Evolutionary conservation across 2,888 invertebrate species (phyloP), one percentile per base, ranked within the genome.

Genomic region (Heliconius sara): DNA sequence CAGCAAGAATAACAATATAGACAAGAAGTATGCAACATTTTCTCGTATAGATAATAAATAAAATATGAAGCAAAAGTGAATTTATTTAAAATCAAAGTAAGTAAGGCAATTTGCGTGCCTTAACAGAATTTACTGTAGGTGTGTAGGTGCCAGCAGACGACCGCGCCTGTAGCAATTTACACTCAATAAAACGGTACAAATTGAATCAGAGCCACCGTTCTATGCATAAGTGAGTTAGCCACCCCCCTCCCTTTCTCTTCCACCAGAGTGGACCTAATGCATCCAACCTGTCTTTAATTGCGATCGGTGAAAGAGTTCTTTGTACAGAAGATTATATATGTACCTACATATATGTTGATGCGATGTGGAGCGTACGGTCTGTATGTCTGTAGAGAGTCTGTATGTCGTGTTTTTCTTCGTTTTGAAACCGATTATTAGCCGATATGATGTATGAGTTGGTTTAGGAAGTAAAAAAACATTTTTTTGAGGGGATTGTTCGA

Each of bases 151-250:
- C 68, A 68, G 68, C 74, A 74, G 67, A 57, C 68, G 67, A 75
- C 75, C 76, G 77, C 76, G 74, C 83, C 86, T 88, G 85, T 86
- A 86, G 88, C 89, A 89, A 89, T 89, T 88, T 89, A 85, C 87
- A 88, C 87, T 88, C 88, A 86, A 89, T 90, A 90, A 90, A 90
- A 90, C 87, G 88, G 83, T 85, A 84, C 84, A 87, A 90, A 90
- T 90, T 86, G 87, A 89, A 89, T 90, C 88, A 88, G 84, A 85
- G 81, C 84, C 83, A 83, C 81, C 83, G 85, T 81, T 84, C 84
- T 84, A 82, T 86, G 84, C 85, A 84, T 86, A 87, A 87, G 87
- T 88, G 89, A 89, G 85, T 88, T 86, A 88, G 88, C 85, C 79
- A 77, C 81, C 9, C n/a, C 57, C 57, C 57, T 19, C 77, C 76